Base-by-base conservation (phyloP, 2,888 invertebrate species). In the Morinoia aosen region DNA sequence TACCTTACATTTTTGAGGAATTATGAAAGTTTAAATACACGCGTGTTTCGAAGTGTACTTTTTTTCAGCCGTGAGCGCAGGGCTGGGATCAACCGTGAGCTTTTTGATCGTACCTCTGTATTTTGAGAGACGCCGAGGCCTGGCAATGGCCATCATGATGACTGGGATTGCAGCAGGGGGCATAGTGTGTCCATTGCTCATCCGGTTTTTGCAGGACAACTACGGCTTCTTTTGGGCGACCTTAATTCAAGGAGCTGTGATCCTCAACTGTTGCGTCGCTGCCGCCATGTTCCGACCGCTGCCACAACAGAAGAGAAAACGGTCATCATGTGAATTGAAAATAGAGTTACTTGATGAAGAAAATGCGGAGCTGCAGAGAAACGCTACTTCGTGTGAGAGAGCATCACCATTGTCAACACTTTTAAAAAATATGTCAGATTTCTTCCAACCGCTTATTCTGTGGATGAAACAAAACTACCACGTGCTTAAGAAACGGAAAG, bases 211-310 rank as follows among this genome's bases (percentile, higher is more conserved):
- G 40, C 96, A 96, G 48, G 96, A 95, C 25, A 57, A 95, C 19
- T 96, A 95, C 48, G 96, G 96, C 11, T 96, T 95, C 95, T 95
- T 33, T 19, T 96, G 96, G 5, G 96, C 96, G 25, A 95, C 96
- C 16, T 61, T 96, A 56, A 96, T 96, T 19, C 25, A 95, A 25
- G 96, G 96, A 4, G 95, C 95, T 58, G n/a, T 96, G 14, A 25
- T 96, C 14, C 95, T 96, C 33, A 95, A 96, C 58, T 48, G 95
- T 58, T 96, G 96, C 88, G 58, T 96, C 58, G 96, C 95, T 2
- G 95, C 96, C 0, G 95, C 96, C 57, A 58, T 96, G 58, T 96
- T 96, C 91, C 96, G 96, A 4, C 96, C 96, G 25, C 90, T 91
- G 12, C 91, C 95, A 57, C 1, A 40, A 19, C 39, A 58, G 58